Conservation (phyloP, 2,113 vertebrate species). For the Xiphias gladius region DNA sequence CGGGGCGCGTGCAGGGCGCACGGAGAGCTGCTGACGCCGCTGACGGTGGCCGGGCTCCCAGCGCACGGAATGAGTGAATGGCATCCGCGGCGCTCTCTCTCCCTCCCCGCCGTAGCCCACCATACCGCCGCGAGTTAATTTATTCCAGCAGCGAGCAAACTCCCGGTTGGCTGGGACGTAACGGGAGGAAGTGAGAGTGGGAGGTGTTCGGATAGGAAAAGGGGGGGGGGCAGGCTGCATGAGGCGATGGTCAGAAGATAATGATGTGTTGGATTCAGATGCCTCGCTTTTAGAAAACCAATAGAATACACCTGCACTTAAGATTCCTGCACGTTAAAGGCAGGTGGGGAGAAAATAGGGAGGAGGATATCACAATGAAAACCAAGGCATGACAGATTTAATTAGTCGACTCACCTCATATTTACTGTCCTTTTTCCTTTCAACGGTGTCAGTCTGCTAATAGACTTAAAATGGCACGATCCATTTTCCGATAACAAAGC, state of each 20-base stretch:
- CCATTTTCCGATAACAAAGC: not conserved
- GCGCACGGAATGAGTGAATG: conserved; percentile 71
- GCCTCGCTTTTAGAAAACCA: conserved; percentile 25
- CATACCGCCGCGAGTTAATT: conserved; percentile 73
- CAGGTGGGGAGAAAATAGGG: no score
- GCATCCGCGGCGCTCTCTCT: conserved; percentile 47
- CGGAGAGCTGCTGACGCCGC: conserved; percentile 34
- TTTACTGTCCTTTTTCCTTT: not conserved
- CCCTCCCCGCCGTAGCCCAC: conserved; percentile 45
- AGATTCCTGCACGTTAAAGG: not conserved
- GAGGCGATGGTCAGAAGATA: conserved; percentile 50
- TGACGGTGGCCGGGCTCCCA: conserved; percentile 50
- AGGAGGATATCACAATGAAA: not conserved
- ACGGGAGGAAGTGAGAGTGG: conserved; percentile 69
- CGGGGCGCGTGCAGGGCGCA: conserved; percentile 51
- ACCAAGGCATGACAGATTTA: not conserved
- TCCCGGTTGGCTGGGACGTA: conserved; percentile 79
- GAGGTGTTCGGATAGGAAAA: conserved; percentile 42
- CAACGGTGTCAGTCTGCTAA: not conserved
- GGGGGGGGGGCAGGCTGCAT: not conserved
- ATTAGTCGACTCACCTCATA: not conserved
- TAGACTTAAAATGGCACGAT: not conserved
- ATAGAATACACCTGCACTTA: conserved; percentile 37
- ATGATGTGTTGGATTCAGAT: conserved; percentile 34
- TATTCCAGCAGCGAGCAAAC: conserved; percentile 78